phyloP scores from a whole-genome alignment of 1,140 invertebrate species.

The Probaryconus sp. region DNA sequence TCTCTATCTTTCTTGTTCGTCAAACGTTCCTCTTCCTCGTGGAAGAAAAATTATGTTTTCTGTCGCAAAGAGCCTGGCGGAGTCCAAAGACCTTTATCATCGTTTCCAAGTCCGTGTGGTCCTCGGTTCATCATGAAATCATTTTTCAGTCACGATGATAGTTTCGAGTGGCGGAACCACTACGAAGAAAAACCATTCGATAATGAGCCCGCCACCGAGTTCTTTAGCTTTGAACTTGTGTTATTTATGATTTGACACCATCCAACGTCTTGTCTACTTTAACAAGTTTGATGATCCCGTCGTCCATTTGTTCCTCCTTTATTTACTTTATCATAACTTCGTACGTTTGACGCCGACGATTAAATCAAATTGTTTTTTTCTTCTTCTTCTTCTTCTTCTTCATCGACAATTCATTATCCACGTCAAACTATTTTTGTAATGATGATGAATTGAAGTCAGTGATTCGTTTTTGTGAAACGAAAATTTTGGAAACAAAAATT shows the following conservation, averaged over 20 bases:
- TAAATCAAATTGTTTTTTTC: background rate
- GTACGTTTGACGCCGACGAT: background rate
- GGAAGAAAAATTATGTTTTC: constrained; percentile 35
- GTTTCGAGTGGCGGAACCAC: constrained; percentile 37
- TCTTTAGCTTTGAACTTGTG: constrained; percentile 18
- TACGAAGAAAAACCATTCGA: constrained; percentile 20
- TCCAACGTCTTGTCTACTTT: constrained; percentile 15
- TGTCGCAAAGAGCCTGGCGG: constrained; percentile 12
- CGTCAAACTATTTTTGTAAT: too few relatives aligned
- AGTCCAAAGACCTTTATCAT: constrained; percentile 26
- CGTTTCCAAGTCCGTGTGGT: constrained; percentile 18
- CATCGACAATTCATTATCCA: too few relatives aligned
- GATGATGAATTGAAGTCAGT: too few relatives aligned
- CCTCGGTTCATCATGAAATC: constrained; percentile 16
- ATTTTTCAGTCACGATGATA: constrained; percentile 52
- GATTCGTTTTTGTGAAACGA: too few relatives aligned
- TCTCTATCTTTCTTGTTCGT: background rate
- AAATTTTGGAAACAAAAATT: too few relatives aligned
- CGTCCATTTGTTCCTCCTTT: constrained; percentile 22
- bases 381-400: too few relatives aligned
- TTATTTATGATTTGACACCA: constrained; percentile 39
- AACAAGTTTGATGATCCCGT: constrained; percentile 29
- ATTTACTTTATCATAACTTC: constrained; percentile 9
- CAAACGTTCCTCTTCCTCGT: background rate
- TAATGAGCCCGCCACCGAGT: constrained; percentile 35